These are phyloP conservation scores for Erannis defoliaria DNA, from an alignment of 2,888 invertebrate genomes.

Conservation along the genomic window DNA sequence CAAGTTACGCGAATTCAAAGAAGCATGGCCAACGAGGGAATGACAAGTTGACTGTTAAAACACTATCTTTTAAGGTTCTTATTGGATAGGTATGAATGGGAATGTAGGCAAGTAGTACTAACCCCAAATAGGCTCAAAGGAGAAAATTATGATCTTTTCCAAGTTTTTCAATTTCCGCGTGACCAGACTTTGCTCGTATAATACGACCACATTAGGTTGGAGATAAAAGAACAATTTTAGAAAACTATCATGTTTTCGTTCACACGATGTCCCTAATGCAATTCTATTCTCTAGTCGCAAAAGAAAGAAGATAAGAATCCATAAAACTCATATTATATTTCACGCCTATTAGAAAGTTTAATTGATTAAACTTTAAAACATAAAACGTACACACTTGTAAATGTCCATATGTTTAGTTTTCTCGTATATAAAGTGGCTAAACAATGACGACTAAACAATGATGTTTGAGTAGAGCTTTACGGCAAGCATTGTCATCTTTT, in stretches of 20 bases:
- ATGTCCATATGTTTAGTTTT: not conserved
- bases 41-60: not conserved
- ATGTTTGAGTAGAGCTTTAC: too few relatives aligned
- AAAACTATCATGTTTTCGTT: not conserved
- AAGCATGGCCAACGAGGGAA: not conserved
- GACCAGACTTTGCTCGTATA: too few relatives aligned
- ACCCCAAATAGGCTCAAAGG: too few relatives aligned
- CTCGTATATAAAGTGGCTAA: not conserved
- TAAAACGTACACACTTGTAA: not conserved
- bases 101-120: not conserved
- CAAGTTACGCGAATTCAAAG: constrained; percentile 20
- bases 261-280: not conserved
- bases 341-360: constrained; percentile 9
- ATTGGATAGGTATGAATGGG: not conserved
- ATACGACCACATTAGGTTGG: too few relatives aligned
- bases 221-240: not conserved
- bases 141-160: too few relatives aligned
- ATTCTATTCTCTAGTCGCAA: not conserved
- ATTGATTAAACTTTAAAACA: constrained; percentile 7
- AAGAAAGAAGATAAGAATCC: constrained; percentile 10
- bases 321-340: not conserved
- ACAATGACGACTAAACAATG: not conserved
- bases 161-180: too few relatives aligned
- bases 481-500: too few relatives aligned
- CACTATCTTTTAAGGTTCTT: not conserved